These are phyloP conservation scores for Xenus cinereus DNA, from an alignment of 2,113 vertebrate species.

Conservation along the genomic window DNA sequence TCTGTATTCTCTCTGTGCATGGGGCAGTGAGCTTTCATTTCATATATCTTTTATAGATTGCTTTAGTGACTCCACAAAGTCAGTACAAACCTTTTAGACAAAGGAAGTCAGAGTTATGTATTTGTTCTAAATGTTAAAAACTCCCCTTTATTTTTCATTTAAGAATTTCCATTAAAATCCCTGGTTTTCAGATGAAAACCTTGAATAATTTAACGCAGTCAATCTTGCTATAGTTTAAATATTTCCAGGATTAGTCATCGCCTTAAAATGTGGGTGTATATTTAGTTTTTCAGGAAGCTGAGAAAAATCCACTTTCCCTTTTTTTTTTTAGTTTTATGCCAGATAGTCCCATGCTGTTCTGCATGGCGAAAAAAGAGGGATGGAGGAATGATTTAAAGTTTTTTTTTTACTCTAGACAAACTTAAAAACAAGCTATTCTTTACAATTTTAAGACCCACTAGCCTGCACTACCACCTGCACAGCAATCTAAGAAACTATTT, in stretches of 20 bases:
- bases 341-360: neutral
- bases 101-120: neutral
- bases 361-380: neutral
- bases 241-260: neutral
- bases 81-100: neutral
- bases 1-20: neutral
- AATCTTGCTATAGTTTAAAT: neutral
- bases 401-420: neutral
- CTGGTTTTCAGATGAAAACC: neutral
- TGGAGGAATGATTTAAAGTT: neutral
- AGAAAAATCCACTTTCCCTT: neutral
- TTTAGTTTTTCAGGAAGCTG: neutral
- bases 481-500: neutral
- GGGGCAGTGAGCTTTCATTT: constrained; percentile 1
- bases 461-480: neutral
- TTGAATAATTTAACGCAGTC: neutral
- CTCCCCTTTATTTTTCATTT: neutral
- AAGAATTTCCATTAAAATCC: neutral
- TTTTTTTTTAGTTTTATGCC: neutral
- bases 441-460: neutral
- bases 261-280: neutral
- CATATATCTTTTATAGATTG: constrained; percentile 13
- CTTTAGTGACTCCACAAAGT: neutral
- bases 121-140: neutral
- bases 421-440: neutral